Evolutionary conservation across 2,113 vertebrate species (phyloP), one percentile per base, ranked within the genome.

Genomic region (Rhea pennata): DNA sequence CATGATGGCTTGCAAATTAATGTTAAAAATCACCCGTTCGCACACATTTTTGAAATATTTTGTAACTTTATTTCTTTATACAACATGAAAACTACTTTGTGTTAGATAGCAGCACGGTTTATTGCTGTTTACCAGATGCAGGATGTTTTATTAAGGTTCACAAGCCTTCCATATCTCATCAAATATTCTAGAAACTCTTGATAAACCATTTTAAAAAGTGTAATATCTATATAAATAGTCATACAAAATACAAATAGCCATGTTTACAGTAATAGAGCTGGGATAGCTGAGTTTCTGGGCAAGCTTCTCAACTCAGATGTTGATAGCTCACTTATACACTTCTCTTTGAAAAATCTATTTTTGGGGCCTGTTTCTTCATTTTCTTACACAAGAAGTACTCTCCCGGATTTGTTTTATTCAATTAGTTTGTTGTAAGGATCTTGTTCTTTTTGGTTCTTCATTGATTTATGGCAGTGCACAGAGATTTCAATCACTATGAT

Each of bases 1-100:
- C 4, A n/a, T 51, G 96, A 95, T 81, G 95, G 64, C 74, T 65
- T 96, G 95, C 5, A 95, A 96, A 96, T 96, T 87, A 96, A 73
- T 82, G 27, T 15, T 77, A 77, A 70, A 93, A 87, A 15, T 75
- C 88, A 75, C 53, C 26, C 27, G 89, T 97, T 91, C 91, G 79
- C 88, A 70, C 44, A 56, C 0, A 12, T 87, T 94, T 89, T 42
- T 53, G 31, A 76, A 13, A 33, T 92, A 73, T 76, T 95, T 95
- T 92, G 74, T 66, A 94, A 76, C 71, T 91, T 65, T 62, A 44
- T 54, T 76, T 87, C 44, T 79, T 84, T 44, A 12, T 77, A 78
- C 50, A 66, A 17, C 70, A 89, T 20, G 17, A 87, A 89, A 36
- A 46, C 29, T 79, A 15, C 9, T 65, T 73, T 62, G 82, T 96